A percentile compares a stretch with the other conserved stretches of the same genome.
Evolutionary conservation across 2,888 invertebrate species (phyloP).

Genomic region (Ptilodon capucinus): DNA sequence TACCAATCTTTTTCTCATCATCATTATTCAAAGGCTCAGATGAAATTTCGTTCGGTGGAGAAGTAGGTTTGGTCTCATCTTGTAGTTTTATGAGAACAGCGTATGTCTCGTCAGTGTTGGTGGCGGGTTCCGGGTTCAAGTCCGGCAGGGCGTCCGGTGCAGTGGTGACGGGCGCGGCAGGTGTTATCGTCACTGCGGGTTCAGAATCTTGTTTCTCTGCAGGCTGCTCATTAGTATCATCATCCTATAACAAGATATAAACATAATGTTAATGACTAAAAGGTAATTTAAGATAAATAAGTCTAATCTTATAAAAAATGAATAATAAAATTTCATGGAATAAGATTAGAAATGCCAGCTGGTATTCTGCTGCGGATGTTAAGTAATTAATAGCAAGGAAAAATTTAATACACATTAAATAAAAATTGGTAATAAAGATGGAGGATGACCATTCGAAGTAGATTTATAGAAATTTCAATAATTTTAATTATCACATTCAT

Average conservation of each 20-base stretch:
- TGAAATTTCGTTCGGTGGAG: slow-evolving; percentile 7
- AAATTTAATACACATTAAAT: no score
- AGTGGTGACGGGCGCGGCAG: slow-evolving; percentile 13
- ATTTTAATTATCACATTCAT: no score
- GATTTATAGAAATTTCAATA: no score
- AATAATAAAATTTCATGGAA: no score
- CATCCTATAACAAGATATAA: not conserved
- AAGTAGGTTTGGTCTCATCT: not conserved
- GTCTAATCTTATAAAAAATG: no score
- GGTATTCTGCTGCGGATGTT: no score
- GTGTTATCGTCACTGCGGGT: slow-evolving; percentile 1
- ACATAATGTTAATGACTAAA: no score
- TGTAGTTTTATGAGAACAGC: not conserved
- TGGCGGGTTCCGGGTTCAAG: slow-evolving; percentile 28
- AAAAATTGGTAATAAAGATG: no score
- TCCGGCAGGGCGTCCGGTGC: slow-evolving; percentile 28
- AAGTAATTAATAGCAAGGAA: no score
- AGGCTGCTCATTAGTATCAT: slow-evolving; percentile 1
- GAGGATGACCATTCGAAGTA: no score
- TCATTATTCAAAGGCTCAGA: slow-evolving; percentile 14
- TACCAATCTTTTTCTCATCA: slow-evolving; percentile 23
- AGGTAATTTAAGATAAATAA: no score
- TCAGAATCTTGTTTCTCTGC: not conserved
- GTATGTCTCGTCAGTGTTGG: slow-evolving; percentile 1
- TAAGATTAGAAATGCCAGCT: no score